A percentile compares a stretch with the other conserved stretches of the same genome.
Evolutionary conservation across 1,140 invertebrate genomes (phyloP).

Genomic region (Drosophila pallidifrons): DNA sequence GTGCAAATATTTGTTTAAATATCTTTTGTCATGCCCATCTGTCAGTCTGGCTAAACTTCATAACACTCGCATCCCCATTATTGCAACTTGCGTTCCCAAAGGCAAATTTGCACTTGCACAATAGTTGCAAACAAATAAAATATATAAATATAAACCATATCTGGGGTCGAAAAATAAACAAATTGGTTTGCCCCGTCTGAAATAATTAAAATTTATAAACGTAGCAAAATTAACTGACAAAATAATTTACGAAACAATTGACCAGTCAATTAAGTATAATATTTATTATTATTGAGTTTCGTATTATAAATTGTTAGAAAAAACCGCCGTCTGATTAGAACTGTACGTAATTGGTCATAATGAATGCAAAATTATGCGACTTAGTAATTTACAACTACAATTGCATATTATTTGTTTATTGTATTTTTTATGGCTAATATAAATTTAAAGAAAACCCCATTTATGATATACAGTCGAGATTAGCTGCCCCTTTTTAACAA

Average conservation of each 20-base stretch:
- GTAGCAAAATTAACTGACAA: slow-evolving; percentile 24
- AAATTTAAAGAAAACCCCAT: slow-evolving; percentile 31
- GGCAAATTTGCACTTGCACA: slow-evolving; percentile 36
- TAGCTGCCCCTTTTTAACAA: slow-evolving; percentile 8
- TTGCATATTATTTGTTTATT: slow-evolving; percentile 16
- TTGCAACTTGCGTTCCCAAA: slow-evolving; percentile 1
- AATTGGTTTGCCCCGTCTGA: background rate
- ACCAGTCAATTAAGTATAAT: slow-evolving; percentile 19
- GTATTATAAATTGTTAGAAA: slow-evolving; percentile 21
- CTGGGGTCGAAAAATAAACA: background rate
- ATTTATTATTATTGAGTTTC: slow-evolving; percentile 22
- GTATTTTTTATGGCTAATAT: slow-evolving; percentile 28
- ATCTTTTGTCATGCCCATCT: slow-evolving; percentile 37
- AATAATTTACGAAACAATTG: slow-evolving; percentile 31
- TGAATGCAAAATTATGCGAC: slow-evolving; percentile 35
- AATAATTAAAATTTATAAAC: slow-evolving; percentile 14
- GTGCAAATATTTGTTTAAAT: slow-evolving; percentile 36
- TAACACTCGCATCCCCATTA: slow-evolving; percentile 11
- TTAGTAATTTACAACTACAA: slow-evolving; percentile 22
- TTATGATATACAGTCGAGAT: slow-evolving; percentile 32
- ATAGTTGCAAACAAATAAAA: background rate
- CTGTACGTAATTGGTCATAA: slow-evolving; percentile 35
- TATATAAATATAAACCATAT: background rate
- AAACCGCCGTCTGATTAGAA: slow-evolving; percentile 11
- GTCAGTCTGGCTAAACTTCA: slow-evolving; percentile 3